Base-by-base conservation (phyloP, 2,113 vertebrate genomes). In the Prunella himalayana region DNA sequence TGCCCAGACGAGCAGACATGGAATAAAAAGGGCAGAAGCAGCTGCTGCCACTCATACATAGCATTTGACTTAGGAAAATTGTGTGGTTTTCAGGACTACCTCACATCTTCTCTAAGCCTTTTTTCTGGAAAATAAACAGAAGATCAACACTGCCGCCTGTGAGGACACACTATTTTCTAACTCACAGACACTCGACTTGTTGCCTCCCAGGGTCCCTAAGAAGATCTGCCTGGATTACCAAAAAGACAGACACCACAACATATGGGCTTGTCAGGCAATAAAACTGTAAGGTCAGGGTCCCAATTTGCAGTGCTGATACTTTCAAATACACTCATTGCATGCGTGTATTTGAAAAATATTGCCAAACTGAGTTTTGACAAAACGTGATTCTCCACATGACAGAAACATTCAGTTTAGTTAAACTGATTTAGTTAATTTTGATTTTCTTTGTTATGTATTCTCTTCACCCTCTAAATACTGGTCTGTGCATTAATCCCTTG, bases 21-120 rank as follows among this genome's bases (percentile, higher is more conserved):
- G 75, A 95, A 82, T 65, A 95, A 81, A 95, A 90, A 87, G 37
- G 47, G 71, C 75, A 93, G 63, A 91, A 95, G 84, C 66, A 90
- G 27, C 59, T 61, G 71, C 75, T 80, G 90, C 70, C 0, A 0
- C 61, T 82, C 78, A 47, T 13, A 76, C 13, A 8, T 13, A 80
- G 33, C 23, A 92, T 37, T 2, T 90, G 60, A 79, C 63, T 85
- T 59, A 57, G 13, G 28, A 78, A 85, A 85, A 86, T 11, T 50
- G 49, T 21, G n/a, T 33, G 70, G 11, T 87, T 92, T 86, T 68
- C 69, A 82, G 11, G 42, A 39, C 41, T 68, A 73, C 64, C 61
- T 72, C 73, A 75, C 53, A 42, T 84, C 50, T 76, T 85, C 54
- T 73, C 78, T 47, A 82, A 85, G 50, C 15, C 44, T 33, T 91